Evolutionary conservation across 2,797 vertebrate genomes (phyloP), one percentile per base, ranked within the genome.

Genomic region (Distichodus sexfasciatus): DNA sequence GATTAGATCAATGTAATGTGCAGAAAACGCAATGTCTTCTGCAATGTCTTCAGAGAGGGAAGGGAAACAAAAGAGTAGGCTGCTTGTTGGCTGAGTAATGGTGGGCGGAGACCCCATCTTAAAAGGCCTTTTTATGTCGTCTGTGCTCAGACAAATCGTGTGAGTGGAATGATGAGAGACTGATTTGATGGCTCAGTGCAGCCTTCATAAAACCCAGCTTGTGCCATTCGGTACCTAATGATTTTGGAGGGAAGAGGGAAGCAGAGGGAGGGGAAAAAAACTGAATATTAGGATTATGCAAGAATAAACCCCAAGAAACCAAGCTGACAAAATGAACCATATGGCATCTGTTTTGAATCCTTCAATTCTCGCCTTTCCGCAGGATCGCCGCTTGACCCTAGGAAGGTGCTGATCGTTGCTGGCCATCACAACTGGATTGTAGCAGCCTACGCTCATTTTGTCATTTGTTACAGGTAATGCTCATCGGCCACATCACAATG

Each of bases 381-480:
- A 96, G 96, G 92, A 61, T 91, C 94, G 70, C 90, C 93, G 26
- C 93, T 98, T 76, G 96, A 98, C 76, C 96, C 97, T 11, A 92
- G 96, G 63, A 99, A 98, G 81, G 97, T 99, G 76, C 83, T 99
- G 3, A 98, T 99, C 60, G 91, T 99, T 26, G 92, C 96, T 12
- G 97, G 97, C 75, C 97, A 99, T 79, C 96, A 99, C 86, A 99
- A 99, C 79, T 99, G 97, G 97, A 99, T 99, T 70, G 97, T 98
- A 55, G 94, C 94, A 74, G 96, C 97, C 1, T 99, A 98, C 63
- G 96, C 96, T 6, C 96, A 99, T 83, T 99, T 94, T 78, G 96
- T 96, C 75, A 97, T 99, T 82, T 99, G 97, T 81, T 99, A 99
- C 90, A 97, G 97, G 97, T 99, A 92, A 78, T 12, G 47, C 21